These are phyloP conservation scores for Brachionus calyciflorus DNA, from an alignment of 1,140 invertebrate species.

Conservation along the genomic window DNA sequence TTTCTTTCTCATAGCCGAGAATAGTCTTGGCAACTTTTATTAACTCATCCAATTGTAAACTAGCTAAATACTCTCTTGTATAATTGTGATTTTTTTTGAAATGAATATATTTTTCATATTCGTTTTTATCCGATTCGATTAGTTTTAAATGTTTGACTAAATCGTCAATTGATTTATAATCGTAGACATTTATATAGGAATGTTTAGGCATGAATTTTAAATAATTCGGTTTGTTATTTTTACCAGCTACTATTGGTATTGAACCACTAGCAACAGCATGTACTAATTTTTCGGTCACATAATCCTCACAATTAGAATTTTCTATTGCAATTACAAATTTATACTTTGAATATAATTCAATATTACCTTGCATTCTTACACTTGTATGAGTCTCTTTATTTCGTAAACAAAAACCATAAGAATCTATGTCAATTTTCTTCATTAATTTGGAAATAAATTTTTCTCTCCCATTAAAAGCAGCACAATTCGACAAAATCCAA, in stretches of 20 bases:
- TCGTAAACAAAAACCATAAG: constrained; percentile 34
- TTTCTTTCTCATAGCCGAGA: constrained; percentile 18
- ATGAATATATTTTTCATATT: constrained; percentile 33
- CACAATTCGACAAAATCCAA: constrained; percentile 30
- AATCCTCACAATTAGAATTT: constrained; percentile 81
- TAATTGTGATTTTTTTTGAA: constrained; percentile 21
- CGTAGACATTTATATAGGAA: constrained; percentile 46
- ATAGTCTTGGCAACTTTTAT: background rate
- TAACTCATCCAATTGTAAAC: background rate
- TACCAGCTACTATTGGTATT: constrained; percentile 42
- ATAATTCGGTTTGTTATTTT: constrained; percentile 37
- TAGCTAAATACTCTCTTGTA: background rate
- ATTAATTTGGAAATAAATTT: constrained; percentile 44
- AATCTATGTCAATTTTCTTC: constrained; percentile 41
- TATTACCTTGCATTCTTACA: constrained; percentile 9
- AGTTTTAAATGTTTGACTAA: constrained; percentile 32
- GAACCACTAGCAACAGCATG: constrained; percentile 42
- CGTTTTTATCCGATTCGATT: constrained; percentile 20
- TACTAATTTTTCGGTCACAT: constrained; percentile 78
- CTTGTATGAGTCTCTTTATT: constrained; percentile 50
- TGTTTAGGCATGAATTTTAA: constrained; percentile 18
- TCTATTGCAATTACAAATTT: constrained; percentile 82
- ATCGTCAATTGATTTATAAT: constrained; percentile 33
- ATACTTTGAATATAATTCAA: constrained; percentile 61
- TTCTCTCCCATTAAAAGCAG: constrained; percentile 9